Evolutionary conservation across 1,140 invertebrate species (phyloP), one percentile per base, ranked within the genome.

Genomic region (Leptestheria dahalacensis): DNA sequence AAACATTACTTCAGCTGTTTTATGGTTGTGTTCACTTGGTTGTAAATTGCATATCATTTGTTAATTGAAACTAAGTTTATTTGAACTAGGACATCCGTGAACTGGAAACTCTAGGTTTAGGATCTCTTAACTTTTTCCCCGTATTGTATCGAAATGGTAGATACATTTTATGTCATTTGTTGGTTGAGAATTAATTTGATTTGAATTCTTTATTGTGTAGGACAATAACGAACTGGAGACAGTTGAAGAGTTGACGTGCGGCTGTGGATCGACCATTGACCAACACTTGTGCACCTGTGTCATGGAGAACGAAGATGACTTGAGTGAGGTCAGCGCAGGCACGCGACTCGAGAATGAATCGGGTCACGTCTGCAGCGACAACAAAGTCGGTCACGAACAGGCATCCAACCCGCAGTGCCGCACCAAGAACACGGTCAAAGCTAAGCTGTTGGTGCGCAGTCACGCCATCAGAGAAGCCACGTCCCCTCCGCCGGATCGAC

Each of bases 381-480:
- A 15, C 33, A 9, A 6, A 15, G 6, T 15, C 33, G 33, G 33
- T 41, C 33, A 41, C 33, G 33, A 41, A 41, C 33, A 41, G 33
- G 33, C 33, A 41, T 6, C 33, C 6, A 15, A 6, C 33, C 6
- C 33, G 15, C 33, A 41, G n/a, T 25, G 20, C 15, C 57, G 48
- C 33, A 28, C 28, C 25, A 33, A 62, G 48, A 57, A 52, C 18
- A 3, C 48, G 18, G 68, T 79, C 79, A 88, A 88, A 76, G 78
- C 83, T 58, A 90, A 91, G 75, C 78, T 88, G 68, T 74, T 91
- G 64, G 85, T 88, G 24, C 79, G 89, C 67, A 91, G 88, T 66
- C 86, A 90, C 77, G 89, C 89, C 61, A 85, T 92, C 74, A 79
- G 85, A 67, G 89, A 91, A 73, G 83, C 87, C 62, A 80, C 85